These are phyloP conservation scores for Rhabdomys dilectus DNA, from an alignment of 2,113 vertebrate species.

Conservation along the genomic window DNA sequence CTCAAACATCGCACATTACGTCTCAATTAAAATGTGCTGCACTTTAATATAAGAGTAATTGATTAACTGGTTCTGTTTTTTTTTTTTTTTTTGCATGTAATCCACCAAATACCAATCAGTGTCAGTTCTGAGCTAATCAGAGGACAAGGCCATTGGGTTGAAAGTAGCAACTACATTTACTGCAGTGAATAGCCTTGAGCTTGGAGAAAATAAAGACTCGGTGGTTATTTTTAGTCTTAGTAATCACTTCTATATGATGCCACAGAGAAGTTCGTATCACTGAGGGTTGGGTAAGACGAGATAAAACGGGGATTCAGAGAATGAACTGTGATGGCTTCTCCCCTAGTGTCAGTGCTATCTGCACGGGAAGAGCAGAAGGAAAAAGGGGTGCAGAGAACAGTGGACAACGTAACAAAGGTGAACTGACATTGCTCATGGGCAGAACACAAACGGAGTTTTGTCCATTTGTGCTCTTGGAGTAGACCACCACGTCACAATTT, in stretches of 20 bases:
- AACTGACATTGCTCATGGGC: background rate
- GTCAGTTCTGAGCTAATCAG: background rate
- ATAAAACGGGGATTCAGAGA: background rate
- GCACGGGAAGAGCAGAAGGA: background rate
- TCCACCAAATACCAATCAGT: background rate
- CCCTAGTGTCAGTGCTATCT: background rate
- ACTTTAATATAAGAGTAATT: constrained; percentile 43
- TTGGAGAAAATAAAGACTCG: background rate
- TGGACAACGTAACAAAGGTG: background rate
- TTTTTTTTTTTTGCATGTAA: background rate
- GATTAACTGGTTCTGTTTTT: background rate
- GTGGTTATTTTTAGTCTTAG: background rate
- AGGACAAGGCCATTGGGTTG: background rate
- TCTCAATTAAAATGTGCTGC: constrained; percentile 44
- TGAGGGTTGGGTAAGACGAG: background rate
- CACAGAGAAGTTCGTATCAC: background rate
- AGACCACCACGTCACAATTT: background rate
- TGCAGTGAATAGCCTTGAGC: background rate
- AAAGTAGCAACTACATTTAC: background rate
- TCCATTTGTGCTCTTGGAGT: background rate
- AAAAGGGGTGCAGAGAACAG: background rate
- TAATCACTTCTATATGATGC: background rate
- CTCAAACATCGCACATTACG: constrained; percentile 5
- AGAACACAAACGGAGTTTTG: background rate
- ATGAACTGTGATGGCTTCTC: background rate